phyloP scores from a whole-genome alignment of 2,888 invertebrate species.

The Cerastis leucographa region DNA sequence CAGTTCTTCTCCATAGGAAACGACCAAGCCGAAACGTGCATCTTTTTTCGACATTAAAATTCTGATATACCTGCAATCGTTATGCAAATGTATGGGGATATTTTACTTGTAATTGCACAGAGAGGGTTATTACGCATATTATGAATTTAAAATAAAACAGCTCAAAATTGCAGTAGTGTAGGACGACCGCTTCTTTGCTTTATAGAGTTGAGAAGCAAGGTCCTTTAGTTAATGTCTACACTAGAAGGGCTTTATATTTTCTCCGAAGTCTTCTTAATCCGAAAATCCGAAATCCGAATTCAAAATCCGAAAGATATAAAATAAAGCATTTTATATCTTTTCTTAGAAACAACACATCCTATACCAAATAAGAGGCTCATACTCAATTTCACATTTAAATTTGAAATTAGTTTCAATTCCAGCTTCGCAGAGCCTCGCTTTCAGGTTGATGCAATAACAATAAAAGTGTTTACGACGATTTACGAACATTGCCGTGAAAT shows the following conservation, averaged over 20 bases:
- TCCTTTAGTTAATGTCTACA: background rate
- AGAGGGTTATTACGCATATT: background rate
- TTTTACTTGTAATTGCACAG: background rate
- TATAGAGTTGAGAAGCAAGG: background rate
- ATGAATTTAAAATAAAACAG: background rate
- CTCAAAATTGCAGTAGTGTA: background rate
- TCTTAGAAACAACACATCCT: background rate
- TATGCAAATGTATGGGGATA: background rate
- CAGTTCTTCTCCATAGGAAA: background rate
- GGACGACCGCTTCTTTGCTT: background rate
- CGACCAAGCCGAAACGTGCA: background rate
- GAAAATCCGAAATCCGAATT: too few species aligned
- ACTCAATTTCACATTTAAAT: slow-evolving; percentile 25
- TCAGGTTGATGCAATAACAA: slow-evolving; percentile 44
- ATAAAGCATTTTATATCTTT: background rate
- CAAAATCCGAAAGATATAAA: too few species aligned
- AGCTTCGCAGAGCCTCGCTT: slow-evolving; percentile 8
- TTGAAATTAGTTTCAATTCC: slow-evolving; percentile 34
- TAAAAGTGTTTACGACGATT: slow-evolving; percentile 60
- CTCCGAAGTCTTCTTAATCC: background rate
- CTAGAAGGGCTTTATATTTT: background rate
- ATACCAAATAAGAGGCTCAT: too few species aligned
- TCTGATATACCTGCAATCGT: too few species aligned
- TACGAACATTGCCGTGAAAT: slow-evolving; percentile 37
- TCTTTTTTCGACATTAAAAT: background rate